Evolutionary conservation across 2,797 vertebrate species (phyloP).

Genomic region (Podarcis lilfordi): DNA sequence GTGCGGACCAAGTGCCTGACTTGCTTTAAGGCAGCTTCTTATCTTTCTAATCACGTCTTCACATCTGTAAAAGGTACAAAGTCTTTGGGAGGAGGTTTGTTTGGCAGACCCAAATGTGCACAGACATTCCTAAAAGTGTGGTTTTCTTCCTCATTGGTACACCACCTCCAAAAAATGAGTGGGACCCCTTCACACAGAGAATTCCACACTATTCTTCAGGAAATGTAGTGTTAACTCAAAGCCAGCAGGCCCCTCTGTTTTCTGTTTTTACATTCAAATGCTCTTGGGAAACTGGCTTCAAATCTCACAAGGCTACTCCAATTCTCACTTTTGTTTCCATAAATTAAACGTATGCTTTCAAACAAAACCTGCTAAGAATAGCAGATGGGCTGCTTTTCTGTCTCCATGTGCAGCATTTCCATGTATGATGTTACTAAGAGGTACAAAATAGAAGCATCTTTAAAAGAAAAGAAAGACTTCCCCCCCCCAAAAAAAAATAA

Average conservation of each 20-base stretch:
- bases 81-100: too few species aligned
- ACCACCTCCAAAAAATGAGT: rapidly evolving
- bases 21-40: too few species aligned
- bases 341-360: neutral
- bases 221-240: conserved; percentile 44
- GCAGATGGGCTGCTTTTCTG: neutral
- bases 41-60: too few species aligned
- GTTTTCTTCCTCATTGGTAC: neutral
- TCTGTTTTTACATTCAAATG: neutral
- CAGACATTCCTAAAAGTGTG: neutral
- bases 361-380: neutral
- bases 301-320: neutral
- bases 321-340: neutral
- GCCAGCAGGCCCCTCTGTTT: neutral
- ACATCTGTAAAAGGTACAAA: too few species aligned
- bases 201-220: conserved; percentile 30
- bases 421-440: neutral
- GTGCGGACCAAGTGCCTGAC: too few species aligned
- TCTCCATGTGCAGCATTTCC: neutral
- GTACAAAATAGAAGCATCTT: neutral
- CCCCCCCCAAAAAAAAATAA: too few species aligned
- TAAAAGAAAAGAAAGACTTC: too few species aligned
- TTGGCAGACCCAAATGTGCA: too few species aligned
- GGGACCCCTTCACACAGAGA: neutral
- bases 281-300: neutral